phyloP scores from a whole-genome alignment of 2,113 vertebrate species.

The Callorhinus ursinus region DNA sequence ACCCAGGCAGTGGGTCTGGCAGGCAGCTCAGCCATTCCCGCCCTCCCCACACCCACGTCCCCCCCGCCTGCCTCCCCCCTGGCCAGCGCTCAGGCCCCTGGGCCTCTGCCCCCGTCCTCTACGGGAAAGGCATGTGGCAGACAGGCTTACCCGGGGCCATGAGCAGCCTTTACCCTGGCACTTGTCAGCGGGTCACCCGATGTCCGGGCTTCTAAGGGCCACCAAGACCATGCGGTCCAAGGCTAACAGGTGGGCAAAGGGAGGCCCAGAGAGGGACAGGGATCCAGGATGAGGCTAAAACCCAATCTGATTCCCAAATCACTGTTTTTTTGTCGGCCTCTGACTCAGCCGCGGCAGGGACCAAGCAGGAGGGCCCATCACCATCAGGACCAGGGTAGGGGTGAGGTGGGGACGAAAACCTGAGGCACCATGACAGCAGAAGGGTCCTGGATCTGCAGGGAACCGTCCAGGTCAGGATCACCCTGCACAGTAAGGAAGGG shows the following conservation, averaged over 20 bases:
- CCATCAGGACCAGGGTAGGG: rapidly evolving
- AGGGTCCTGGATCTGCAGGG: neutral
- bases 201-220: neutral
- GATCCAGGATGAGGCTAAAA: neutral
- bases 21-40: too few species aligned
- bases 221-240: neutral
- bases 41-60: rapidly evolving
- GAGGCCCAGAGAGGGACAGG: neutral
- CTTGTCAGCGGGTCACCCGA: rapidly evolving
- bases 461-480: neutral
- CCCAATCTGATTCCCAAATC: neutral
- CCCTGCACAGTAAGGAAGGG: neutral
- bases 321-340: neutral
- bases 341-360: neutral
- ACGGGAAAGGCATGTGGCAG: neutral
- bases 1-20: neutral
- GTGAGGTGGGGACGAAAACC: neutral
- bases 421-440: neutral
- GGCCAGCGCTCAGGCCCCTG: rapidly evolving
- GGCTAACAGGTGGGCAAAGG: neutral
- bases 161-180: neutral
- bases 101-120: neutral
- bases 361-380: neutral
- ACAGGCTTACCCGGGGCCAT: neutral
- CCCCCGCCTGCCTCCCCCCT: neutral